Evolutionary conservation across 2,888 invertebrate species (phyloP).

Genomic region (Drosophila peninsularis): DNA sequence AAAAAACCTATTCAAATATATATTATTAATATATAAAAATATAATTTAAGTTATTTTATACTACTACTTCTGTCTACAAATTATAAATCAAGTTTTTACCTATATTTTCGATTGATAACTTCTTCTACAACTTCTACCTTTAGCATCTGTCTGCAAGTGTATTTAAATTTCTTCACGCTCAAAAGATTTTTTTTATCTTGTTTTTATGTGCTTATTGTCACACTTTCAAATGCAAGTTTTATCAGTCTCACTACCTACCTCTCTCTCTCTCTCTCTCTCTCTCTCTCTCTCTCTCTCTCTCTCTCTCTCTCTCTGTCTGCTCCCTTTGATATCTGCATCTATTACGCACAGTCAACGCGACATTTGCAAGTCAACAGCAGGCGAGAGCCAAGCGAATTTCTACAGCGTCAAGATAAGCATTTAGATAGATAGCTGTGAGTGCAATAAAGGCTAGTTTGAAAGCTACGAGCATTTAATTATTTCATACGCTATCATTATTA

Average conservation of each 20-base stretch:
- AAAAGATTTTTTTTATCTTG: background rate
- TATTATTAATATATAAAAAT: too few relatives aligned
- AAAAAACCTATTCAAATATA: too few relatives aligned
- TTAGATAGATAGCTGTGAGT: conserved; percentile 6
- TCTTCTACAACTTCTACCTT: too few relatives aligned
- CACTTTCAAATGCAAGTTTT: conserved; percentile 47
- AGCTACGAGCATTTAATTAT: conserved; percentile 9
- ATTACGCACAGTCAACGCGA: conserved; percentile 16
- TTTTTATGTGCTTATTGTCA: conserved; percentile 46
- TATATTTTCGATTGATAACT: too few relatives aligned
- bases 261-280: background rate
- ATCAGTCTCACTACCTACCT: background rate
- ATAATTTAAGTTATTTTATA: too few relatives aligned
- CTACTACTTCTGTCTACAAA: background rate
- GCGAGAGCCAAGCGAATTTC: background rate
- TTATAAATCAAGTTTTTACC: background rate
- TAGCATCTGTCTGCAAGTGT: background rate
- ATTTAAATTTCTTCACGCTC: background rate
- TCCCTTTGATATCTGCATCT: conserved; percentile 9
- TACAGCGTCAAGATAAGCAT: conserved; percentile 18
- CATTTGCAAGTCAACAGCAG: conserved; percentile 39
- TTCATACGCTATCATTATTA: background rate
- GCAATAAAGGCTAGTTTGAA: conserved; percentile 2
- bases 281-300: background rate
- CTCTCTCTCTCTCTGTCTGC: background rate